Percentiles rank a stretch among this genome's conserved stretches.
phyloP scores from a whole-genome alignment of 2,113 vertebrate genomes.

The Brachypodius melanocephalos region DNA sequence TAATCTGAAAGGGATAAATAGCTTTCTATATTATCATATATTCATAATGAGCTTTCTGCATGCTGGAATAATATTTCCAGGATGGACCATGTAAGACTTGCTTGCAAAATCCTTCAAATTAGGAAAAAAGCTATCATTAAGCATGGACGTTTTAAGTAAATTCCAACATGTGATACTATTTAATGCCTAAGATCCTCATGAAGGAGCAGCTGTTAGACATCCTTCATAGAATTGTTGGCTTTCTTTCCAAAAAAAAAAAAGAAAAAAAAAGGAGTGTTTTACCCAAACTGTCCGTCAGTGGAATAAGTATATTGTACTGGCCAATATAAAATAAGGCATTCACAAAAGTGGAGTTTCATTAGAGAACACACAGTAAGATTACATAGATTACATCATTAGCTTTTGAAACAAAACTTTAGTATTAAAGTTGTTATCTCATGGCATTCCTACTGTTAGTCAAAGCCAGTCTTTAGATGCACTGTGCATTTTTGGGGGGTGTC shows the following conservation, averaged over 20 bases:
- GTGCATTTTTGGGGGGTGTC: background rate
- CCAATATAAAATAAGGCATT: background rate
- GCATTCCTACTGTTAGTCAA: background rate
- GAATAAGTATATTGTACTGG: background rate
- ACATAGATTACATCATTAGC: background rate
- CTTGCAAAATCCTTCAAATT: background rate
- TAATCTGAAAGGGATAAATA: conserved; percentile 46
- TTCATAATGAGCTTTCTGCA: background rate
- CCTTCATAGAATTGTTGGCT: background rate
- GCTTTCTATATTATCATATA: conserved; percentile 33
- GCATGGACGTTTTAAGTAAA: background rate
- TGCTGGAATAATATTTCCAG: background rate
- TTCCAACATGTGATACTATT: background rate
- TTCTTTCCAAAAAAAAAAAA: background rate
- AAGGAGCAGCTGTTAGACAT: background rate
- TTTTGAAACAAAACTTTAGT: background rate
- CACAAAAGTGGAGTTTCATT: background rate
- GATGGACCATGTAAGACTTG: background rate
- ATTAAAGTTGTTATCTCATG: background rate
- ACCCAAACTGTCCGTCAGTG: background rate
- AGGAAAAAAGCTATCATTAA: background rate
- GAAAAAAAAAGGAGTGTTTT: background rate
- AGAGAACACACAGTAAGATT: background rate
- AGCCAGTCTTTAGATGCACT: background rate
- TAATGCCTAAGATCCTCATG: background rate